Conservation (phyloP, 2,113 vertebrate genomes). For the Hepsetus odoe region DNA sequence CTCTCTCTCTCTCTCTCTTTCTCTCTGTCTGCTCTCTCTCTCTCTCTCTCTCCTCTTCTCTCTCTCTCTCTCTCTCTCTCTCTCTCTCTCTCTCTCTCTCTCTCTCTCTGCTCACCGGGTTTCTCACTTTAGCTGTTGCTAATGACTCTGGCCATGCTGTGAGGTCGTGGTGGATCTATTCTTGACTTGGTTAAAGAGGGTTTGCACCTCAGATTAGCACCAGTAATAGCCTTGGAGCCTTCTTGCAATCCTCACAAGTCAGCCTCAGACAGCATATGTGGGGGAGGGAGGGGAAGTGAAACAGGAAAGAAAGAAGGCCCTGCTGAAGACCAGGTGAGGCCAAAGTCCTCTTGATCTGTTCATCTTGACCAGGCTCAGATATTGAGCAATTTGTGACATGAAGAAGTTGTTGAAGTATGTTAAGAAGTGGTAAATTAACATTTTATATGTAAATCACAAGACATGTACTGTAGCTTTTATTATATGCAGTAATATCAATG, state of each 20-base stretch:
- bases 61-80: conserved; percentile 29
- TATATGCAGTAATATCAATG: no score
- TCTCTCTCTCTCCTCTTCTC: conserved; percentile 33
- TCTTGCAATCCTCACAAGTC: conserved; percentile 28
- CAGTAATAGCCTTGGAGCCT: conserved; percentile 66
- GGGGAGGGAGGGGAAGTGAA: not conserved
- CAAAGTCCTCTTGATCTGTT: not conserved
- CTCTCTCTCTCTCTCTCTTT: conserved; percentile 24
- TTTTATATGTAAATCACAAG: no score
- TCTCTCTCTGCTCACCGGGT: conserved; percentile 47
- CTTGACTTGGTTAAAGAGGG: conserved; percentile 65
- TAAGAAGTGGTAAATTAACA: no score
- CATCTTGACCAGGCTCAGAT: no score
- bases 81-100: conserved; percentile 35
- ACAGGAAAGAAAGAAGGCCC: not conserved
- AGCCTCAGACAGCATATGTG: not conserved
- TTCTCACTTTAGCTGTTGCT: conserved; percentile 61
- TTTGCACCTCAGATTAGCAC: conserved; percentile 74
- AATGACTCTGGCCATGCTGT: conserved; percentile 27
- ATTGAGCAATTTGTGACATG: no score
- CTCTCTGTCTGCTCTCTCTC: conserved; percentile 39
- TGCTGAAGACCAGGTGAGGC: not conserved
- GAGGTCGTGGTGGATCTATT: conserved; percentile 68
- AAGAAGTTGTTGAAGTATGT: no score
- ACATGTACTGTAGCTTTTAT: no score